Evolutionary conservation across 2,888 invertebrate species (phyloP).

Genomic region (Galerucella nymphaeae): DNA sequence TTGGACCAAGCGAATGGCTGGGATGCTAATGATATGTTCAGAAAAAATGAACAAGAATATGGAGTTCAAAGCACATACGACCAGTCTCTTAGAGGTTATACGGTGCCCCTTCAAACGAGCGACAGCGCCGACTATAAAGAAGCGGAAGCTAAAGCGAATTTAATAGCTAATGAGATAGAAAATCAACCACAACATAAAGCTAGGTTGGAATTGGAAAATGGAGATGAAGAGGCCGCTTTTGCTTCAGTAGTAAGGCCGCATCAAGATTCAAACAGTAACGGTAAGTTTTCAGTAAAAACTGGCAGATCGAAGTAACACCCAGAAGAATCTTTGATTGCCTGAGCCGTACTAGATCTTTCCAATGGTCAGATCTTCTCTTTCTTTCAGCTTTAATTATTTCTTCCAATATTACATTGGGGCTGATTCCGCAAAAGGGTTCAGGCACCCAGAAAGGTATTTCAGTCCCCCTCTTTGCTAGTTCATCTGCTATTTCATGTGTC

Average conservation of each 20-base stretch:
- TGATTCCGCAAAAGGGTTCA: too few relatives aligned
- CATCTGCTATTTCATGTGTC: too few relatives aligned
- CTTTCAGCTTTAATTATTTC: too few relatives aligned
- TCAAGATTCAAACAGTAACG: conserved; percentile 45
- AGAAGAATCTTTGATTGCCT: too few relatives aligned
- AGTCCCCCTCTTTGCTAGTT: too few relatives aligned
- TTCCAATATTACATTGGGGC: too few relatives aligned
- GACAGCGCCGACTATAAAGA: conserved; percentile 88
- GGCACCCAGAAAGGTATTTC: too few relatives aligned
- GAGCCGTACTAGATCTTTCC: too few relatives aligned
- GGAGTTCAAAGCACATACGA: conserved; percentile 92
- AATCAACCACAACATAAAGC: conserved; percentile 83
- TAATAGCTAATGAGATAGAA: conserved; percentile 94
- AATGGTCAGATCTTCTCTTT: too few relatives aligned
- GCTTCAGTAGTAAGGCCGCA: conserved; percentile 83
- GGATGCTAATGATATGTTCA: conserved; percentile 97
- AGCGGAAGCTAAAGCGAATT: conserved; percentile 87
- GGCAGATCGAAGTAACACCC: too few relatives aligned
- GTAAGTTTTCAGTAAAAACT: too few relatives aligned
- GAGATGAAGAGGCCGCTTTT: conserved; percentile 88
- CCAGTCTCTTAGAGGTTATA: conserved; percentile 91
- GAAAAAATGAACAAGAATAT: conserved; percentile 90
- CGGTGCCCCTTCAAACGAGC: conserved; percentile 84
- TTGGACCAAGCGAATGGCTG: conserved; percentile 92
- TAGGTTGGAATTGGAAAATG: conserved; percentile 88